phyloP scores from a whole-genome alignment of 2,113 vertebrate species.

The Atlantisia rogersi region DNA sequence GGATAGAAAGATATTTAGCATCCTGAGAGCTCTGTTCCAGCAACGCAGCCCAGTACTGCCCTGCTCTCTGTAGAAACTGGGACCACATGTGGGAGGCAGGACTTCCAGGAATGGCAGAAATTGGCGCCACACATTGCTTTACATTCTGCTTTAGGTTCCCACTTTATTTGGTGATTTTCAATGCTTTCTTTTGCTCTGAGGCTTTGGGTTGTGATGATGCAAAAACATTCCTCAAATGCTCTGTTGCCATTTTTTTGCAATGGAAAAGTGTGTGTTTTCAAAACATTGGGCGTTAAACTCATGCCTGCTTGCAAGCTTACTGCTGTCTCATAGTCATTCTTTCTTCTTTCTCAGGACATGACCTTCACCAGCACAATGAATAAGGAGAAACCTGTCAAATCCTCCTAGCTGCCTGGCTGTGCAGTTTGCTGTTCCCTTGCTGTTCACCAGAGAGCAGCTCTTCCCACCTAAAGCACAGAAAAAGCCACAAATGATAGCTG shows the following conservation, averaged over 20 bases:
- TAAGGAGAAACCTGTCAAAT: constrained; percentile 25
- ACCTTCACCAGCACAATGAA: constrained; percentile 57
- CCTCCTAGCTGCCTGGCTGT: constrained; percentile 12
- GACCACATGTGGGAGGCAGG: background rate
- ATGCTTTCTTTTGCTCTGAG: background rate
- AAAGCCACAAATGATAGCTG: constrained; percentile 32
- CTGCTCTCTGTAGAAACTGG: background rate
- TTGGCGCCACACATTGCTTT: background rate
- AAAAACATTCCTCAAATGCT: background rate
- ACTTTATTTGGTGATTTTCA: background rate
- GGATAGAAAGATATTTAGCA: background rate
- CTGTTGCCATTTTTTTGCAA: background rate
- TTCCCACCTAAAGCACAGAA: constrained; percentile 18
- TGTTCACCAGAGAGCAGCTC: constrained; percentile 1
- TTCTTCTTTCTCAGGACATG: constrained; percentile 51
- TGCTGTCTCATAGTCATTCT: constrained; percentile 32
- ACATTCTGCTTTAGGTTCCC: background rate
- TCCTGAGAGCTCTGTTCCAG: background rate
- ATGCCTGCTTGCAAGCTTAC: background rate
- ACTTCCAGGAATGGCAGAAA: background rate
- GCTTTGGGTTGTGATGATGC: background rate
- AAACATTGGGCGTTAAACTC: background rate
- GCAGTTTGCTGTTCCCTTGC: constrained; percentile 14
- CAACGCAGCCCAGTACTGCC: background rate
- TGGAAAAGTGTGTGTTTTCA: background rate